These are phyloP conservation scores for honey bee (Apis mellifera) DNA, from an alignment of 1,140 invertebrate genomes.

Conservation along the genomic window Amel_HAv3.1 CM009933.2:6049501-6050000, in stretches of 20 bases:
- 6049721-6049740: constrained; percentile 90
- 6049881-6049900: background rate
- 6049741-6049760: constrained; percentile 92
- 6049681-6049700: background rate
- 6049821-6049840: constrained; percentile 97
- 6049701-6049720: background rate
- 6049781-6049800: constrained; percentile 90
- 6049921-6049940: constrained; percentile 91
- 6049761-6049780: constrained; percentile 88
- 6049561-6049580: constrained; percentile 90
- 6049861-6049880: constrained; percentile 75
- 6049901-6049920: constrained; percentile 20
- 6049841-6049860: constrained; percentile 91
- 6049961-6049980: constrained; percentile 96
- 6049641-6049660: constrained; percentile 77
- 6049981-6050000: constrained; percentile 88
- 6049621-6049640: constrained; percentile 94
- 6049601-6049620: constrained; percentile 87
- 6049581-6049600: constrained; percentile 95
- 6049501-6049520: constrained; percentile 82
- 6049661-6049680: background rate
- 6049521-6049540: constrained; percentile 92
- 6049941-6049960: constrained; percentile 93
- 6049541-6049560: constrained; percentile 96
- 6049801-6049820: constrained; percentile 95